Evolutionary conservation across 2,888 invertebrate species (phyloP).

Genomic region (Stenotaenia linearis): DNA sequence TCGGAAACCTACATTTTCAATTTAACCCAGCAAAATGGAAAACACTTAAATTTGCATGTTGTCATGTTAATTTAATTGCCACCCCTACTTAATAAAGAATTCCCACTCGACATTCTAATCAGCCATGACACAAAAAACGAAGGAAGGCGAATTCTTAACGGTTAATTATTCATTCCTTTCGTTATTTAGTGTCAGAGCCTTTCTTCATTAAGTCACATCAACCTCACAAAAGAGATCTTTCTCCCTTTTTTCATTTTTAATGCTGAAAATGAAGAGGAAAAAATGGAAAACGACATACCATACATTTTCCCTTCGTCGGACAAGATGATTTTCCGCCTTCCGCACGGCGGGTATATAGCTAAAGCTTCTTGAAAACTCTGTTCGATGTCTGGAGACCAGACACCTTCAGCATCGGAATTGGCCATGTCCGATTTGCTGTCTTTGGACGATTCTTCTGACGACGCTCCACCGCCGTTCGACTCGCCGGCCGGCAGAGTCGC

Average conservation of each 20-base stretch:
- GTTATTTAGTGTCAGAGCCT: neutral
- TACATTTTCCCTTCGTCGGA: constrained; percentile 99
- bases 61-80: neutral
- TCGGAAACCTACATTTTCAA: too few relatives aligned
- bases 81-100: neutral
- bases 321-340: constrained; percentile 97
- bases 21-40: neutral
- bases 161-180: neutral
- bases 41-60: neutral
- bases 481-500: constrained; percentile 79
- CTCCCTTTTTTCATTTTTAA: neutral
- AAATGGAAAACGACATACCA: constrained; percentile 66
- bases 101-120: neutral
- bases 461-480: constrained; percentile 40
- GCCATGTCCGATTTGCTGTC: constrained; percentile 80
- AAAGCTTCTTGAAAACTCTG: constrained; percentile 99
- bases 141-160: neutral
- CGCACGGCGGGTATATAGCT: constrained; percentile 99
- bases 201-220: neutral
- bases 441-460: constrained; percentile 46
- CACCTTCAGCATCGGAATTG: constrained; percentile 86
- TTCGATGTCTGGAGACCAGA: constrained; percentile 99
- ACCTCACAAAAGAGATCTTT: neutral
- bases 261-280: neutral
- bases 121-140: neutral